Conservation (phyloP, 2,113 vertebrate species). For the Rhabdornis inornatus region DNA sequence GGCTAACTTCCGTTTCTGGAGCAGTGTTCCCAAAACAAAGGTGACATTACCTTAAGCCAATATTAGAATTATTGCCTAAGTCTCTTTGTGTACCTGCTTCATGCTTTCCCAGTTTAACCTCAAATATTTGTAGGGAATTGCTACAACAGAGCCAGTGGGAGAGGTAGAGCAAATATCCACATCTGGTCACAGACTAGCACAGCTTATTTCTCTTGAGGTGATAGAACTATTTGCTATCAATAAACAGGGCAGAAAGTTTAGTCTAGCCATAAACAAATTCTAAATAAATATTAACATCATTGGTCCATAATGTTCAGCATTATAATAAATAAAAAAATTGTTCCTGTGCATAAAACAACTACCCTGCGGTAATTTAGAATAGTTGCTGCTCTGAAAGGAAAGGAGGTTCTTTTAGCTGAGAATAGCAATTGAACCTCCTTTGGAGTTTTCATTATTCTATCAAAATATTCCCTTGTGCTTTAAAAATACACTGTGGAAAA, state of each 20-base stretch:
- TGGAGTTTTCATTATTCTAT: neutral
- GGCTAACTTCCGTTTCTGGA: neutral
- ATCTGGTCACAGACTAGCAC: neutral
- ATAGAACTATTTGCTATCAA: neutral
- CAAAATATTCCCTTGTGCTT: neutral
- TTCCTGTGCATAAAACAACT: neutral
- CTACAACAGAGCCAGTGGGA: neutral
- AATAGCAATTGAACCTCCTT: neutral
- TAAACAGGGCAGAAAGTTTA: constrained; percentile 45
- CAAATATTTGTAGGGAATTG: constrained; percentile 22
- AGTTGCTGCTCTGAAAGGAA: neutral
- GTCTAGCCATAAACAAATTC: constrained; percentile 36
- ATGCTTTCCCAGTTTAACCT: neutral
- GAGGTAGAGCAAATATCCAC: neutral
- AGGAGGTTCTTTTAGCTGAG: neutral
- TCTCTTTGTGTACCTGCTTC: neutral
- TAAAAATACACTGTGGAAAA: neutral
- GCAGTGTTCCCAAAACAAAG: neutral
- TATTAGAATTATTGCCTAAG: neutral
- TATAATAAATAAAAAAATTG: neutral
- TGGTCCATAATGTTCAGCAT: neutral
- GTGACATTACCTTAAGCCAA: neutral
- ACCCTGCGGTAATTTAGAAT: neutral
- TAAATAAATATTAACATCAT: neutral
- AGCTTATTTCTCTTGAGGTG: constrained; percentile 29